Evolutionary conservation across 2,797 vertebrate species (phyloP), one percentile per base, ranked within the genome.

Genomic region (Rhynchotus rufescens): DNA sequence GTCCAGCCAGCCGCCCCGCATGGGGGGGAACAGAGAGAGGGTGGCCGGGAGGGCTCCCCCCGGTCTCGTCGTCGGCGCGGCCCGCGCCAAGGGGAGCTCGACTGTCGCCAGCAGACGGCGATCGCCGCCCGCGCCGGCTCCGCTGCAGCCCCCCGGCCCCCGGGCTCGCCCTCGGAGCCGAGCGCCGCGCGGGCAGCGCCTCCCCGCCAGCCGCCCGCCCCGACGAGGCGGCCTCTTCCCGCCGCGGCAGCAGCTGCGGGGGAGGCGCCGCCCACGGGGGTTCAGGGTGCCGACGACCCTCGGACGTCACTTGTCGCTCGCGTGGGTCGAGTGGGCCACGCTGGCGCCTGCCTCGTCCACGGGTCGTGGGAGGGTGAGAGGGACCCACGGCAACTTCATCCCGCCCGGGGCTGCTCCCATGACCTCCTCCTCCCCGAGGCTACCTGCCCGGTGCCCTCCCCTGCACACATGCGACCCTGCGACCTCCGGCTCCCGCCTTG

Each of bases 71-170:
- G 42, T 16, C 42, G 10, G n/a, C 51, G 14, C 22, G 51, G 68
- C 10, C 30, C 21, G 22, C 32, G 66, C 25, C 5, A 20, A 62
- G 25, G 80, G 59, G 84, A 82, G 38, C 13, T 6, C 76, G 32
- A 76, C 22, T 42, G 79, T 92, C 79, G 92, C 98, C 99, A 99
- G 98, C 97, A 99, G 98, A 98, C 98, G 99, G 98, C 98, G 98
- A 97, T 98, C 97, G 97, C 96, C 95, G 83, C 93, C 97, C 97
- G 90, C 84, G 75, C 69, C 88, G 9, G 30, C 65, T 36, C 47
- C 15, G 56, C 19, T 12, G 30, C 16, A 15, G 21, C 59, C 44
- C 52, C 12, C 49, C 49, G 25, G 65, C 36, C 44, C 44, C 49
- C 75, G 30, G 86, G 30, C 60, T 30, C 32, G 10, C 17, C 61